These are phyloP conservation scores for Uloborus diversus DNA, from an alignment of 1,140 invertebrate genomes.

Conservation along the genomic window DNA sequence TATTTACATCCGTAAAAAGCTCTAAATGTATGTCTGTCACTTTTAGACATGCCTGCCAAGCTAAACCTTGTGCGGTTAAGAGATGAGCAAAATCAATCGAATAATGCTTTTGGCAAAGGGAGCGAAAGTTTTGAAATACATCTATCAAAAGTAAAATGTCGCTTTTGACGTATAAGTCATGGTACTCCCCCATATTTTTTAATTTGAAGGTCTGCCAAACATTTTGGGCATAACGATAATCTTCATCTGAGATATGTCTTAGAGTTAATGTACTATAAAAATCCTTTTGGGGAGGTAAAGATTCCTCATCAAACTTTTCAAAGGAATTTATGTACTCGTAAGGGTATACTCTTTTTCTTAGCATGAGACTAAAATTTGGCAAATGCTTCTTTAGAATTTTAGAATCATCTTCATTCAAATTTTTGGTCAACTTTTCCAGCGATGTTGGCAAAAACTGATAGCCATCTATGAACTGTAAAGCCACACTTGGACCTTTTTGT, in stretches of 20 bases:
- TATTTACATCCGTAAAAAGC: neutral
- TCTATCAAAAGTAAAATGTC: slow-evolving; percentile 58
- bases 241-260: neutral
- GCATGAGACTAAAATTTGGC: neutral
- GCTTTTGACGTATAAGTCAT: neutral
- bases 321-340: neutral
- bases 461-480: neutral
- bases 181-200: slow-evolving; percentile 56
- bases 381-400: neutral
- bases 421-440: neutral
- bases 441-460: neutral
- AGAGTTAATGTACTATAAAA: neutral
- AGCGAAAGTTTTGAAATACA: slow-evolving; percentile 60
- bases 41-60: neutral
- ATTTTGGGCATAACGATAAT: slow-evolving; percentile 22
- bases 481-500: neutral
- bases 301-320: neutral
- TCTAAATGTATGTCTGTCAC: neutral
- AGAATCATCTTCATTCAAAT: neutral
- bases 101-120: slow-evolving; percentile 1
- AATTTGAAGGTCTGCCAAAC: slow-evolving; percentile 60
- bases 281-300: neutral
- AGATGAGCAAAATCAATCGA: neutral
- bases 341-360: neutral
- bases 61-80: neutral